Conservation (phyloP, 1,140 invertebrate species). For the Adoxophyes honmai region DNA sequence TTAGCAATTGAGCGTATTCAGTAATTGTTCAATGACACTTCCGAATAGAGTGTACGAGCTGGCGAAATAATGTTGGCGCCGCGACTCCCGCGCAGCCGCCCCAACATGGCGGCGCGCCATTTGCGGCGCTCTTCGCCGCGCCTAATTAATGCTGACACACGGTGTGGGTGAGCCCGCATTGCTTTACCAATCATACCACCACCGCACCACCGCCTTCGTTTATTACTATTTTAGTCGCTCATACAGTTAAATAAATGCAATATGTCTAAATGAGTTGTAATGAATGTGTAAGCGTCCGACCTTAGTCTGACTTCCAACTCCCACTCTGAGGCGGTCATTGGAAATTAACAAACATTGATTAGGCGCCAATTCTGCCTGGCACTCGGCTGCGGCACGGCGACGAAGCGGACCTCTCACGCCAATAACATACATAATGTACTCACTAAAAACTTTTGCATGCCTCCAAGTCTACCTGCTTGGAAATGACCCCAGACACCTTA, state of each 20-base stretch:
- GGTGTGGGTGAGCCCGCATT: constrained; percentile 67
- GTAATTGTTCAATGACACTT: constrained; percentile 4
- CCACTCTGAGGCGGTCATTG: constrained; percentile 14
- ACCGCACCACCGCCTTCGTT: constrained; percentile 47
- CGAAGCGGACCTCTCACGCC: constrained; percentile 21
- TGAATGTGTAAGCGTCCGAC: constrained; percentile 27
- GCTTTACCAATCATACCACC: constrained; percentile 25
- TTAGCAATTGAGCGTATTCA: background rate
- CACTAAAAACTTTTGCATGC: too few species aligned
- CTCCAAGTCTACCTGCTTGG: too few species aligned
- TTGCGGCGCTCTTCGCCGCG: constrained; percentile 52
- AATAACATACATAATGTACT: constrained; percentile 1
- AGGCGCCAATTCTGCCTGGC: background rate
- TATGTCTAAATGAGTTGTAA: constrained; percentile 28
- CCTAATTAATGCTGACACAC: constrained; percentile 55
- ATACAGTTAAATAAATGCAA: constrained; percentile 26
- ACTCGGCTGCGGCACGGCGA: background rate
- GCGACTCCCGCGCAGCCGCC: constrained; percentile 53
- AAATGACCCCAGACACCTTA: too few species aligned
- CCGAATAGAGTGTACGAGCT: constrained; percentile 32
- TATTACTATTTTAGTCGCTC: constrained; percentile 57
- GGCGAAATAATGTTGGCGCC: constrained; percentile 44
- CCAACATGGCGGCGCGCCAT: constrained; percentile 62
- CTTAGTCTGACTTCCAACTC: constrained; percentile 22
- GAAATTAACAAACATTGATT: constrained; percentile 5